These are phyloP conservation scores for Eretmochelys imbricata DNA, from an alignment of 2,113 vertebrate species.

Conservation along the genomic window DNA sequence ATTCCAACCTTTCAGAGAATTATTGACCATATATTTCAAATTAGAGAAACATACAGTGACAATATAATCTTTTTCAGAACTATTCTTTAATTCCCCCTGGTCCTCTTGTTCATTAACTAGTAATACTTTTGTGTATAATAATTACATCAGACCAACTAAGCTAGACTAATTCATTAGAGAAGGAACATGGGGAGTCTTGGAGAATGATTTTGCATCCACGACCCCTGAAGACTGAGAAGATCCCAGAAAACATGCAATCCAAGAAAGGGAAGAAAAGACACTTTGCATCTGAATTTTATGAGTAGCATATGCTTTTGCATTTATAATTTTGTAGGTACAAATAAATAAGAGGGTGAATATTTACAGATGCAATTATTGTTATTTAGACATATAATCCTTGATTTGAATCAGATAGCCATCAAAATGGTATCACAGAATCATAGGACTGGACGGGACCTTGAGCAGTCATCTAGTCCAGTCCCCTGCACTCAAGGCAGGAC, in stretches of 20 bases:
- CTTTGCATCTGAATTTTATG: neutral
- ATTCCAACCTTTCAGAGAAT: neutral
- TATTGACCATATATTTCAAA: neutral
- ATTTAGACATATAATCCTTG: neutral
- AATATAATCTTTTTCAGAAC: neutral
- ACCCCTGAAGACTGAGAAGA: neutral
- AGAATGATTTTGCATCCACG: neutral
- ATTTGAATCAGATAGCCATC: neutral
- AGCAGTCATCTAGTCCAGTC: too few relatives aligned
- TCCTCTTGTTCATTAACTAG: neutral
- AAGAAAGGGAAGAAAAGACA: neutral
- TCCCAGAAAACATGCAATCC: neutral
- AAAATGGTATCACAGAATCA: neutral
- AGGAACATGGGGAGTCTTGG: neutral
- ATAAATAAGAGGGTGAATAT: neutral
- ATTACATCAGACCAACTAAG: neutral
- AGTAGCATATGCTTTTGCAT: neutral
- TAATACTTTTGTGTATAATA: neutral
- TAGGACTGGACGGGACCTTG: too few relatives aligned
- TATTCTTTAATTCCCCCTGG: fast-evolving
- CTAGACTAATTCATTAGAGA: neutral
- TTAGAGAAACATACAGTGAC: neutral
- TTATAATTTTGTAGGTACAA: neutral
- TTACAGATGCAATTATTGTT: neutral
- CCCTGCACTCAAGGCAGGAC: too few relatives aligned